Percentiles rank a stretch among this genome's conserved stretches.
These are phyloP conservation scores for Neoniphon sammara DNA, from an alignment of 2,797 vertebrate genomes.

Conservation along the genomic window DNA sequence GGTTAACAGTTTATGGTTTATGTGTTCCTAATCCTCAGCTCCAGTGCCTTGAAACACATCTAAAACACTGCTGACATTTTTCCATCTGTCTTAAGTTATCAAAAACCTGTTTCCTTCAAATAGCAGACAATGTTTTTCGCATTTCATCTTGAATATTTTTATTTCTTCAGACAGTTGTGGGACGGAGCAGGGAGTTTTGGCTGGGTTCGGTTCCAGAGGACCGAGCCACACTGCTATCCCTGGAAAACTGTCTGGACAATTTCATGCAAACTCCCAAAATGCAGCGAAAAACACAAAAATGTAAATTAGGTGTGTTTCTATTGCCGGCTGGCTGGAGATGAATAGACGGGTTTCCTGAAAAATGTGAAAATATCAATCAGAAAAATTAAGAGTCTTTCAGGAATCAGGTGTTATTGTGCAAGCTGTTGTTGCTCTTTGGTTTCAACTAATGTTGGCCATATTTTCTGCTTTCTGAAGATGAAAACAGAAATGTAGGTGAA, in stretches of 20 bases:
- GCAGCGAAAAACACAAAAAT: slow-evolving; percentile 19
- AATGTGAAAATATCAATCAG: too few species aligned
- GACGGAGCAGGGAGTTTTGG: too few species aligned
- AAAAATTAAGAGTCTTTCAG: background rate
- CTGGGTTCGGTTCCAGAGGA: too few species aligned
- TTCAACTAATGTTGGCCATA: too few species aligned
- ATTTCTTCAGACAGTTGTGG: slow-evolving; percentile 11
- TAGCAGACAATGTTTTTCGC: background rate
- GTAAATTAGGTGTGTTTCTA: slow-evolving; percentile 9
- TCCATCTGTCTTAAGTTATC: slow-evolving; percentile 6
- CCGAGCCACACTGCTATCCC: too few species aligned
- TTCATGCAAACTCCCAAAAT: slow-evolving; percentile 2
- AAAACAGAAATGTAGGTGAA: too few species aligned
- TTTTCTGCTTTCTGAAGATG: too few species aligned
- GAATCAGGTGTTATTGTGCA: too few species aligned
- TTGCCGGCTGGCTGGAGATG: background rate
- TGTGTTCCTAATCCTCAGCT: background rate
- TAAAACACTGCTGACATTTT: background rate
- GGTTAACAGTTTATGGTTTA: too few species aligned
- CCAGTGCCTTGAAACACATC: background rate
- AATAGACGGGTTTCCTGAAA: too few species aligned
- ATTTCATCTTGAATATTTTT: background rate
- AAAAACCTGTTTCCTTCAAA: slow-evolving; percentile 10
- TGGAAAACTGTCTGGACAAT: background rate
- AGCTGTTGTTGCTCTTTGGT: too few species aligned